Percentiles rank a stretch among this genome's conserved stretches.
These are phyloP conservation scores for Ctenoplectra terminalis DNA, from an alignment of 1,140 invertebrate species.

Conservation along the genomic window DNA sequence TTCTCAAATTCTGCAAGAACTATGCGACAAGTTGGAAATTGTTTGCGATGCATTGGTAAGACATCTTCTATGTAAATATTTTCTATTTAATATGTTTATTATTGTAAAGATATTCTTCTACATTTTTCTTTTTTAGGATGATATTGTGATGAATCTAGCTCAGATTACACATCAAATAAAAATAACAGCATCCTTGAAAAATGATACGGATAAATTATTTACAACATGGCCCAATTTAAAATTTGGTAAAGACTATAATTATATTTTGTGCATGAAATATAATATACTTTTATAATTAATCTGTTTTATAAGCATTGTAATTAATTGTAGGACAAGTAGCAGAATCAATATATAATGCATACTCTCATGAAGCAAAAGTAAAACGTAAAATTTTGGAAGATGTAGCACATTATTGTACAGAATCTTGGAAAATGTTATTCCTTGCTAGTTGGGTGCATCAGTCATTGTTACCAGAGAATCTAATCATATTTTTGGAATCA, in stretches of 20 bases:
- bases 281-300: not conserved
- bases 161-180: constrained; percentile 65
- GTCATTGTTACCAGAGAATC: constrained; percentile 64
- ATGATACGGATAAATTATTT: constrained; percentile 65
- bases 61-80: constrained; percentile 20
- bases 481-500: constrained; percentile 66
- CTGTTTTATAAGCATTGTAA: not conserved
- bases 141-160: constrained; percentile 67
- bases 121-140: constrained; percentile 63
- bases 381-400: constrained; percentile 73
- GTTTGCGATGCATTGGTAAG: constrained; percentile 68
- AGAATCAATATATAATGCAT: constrained; percentile 67
- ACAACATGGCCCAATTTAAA: constrained; percentile 67
- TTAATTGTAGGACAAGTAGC: constrained; percentile 62
- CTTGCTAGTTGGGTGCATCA: constrained; percentile 75
- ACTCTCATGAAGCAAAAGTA: constrained; percentile 64
- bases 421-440: constrained; percentile 72
- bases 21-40: constrained; percentile 70
- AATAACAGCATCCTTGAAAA: constrained; percentile 55
- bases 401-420: constrained; percentile 69
- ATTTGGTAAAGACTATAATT: constrained; percentile 67
- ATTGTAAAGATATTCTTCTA: not conserved
- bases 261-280: not conserved
- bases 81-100: not conserved
- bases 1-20: constrained; percentile 60